Conservation (phyloP, 2,113 vertebrate genomes). For the Neotragus pygmaeus region DNA sequence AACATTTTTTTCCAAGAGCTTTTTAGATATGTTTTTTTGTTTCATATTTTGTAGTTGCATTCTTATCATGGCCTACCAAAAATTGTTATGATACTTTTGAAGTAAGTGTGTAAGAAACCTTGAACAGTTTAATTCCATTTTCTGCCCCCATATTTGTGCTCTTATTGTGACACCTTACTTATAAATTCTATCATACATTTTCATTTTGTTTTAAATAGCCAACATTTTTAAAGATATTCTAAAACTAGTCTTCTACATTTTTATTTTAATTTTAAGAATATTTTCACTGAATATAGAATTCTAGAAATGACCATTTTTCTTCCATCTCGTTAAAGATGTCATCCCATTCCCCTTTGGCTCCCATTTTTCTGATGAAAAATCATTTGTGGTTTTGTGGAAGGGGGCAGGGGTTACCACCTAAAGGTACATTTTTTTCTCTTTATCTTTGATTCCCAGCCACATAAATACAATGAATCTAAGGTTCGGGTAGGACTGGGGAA, state of each 20-base stretch:
- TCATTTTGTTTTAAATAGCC: not conserved
- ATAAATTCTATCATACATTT: not conserved
- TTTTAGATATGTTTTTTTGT: not conserved
- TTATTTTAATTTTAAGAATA: not conserved
- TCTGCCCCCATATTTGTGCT: not conserved
- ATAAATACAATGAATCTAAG: not conserved
- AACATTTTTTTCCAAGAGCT: not conserved
- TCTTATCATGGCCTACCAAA: not conserved
- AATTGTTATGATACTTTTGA: not conserved
- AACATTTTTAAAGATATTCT: not conserved
- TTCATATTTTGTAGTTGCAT: not conserved
- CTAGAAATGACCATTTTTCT: not conserved
- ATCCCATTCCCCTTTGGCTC: not conserved
- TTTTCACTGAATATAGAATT: not conserved
- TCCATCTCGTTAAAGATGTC: not conserved
- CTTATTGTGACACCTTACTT: not conserved
- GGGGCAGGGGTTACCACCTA: not conserved
- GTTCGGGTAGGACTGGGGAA: fast-evolving
- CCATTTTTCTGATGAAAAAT: not conserved
- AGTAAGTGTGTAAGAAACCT: not conserved
- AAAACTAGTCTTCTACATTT: not conserved
- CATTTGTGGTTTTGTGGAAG: not conserved
- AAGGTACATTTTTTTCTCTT: not conserved
- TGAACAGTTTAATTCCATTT: not conserved
- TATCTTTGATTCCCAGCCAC: not conserved